Percentiles rank a stretch among this genome's conserved stretches.
Evolutionary conservation across 2,888 invertebrate genomes (phyloP).

Genomic region (Galeopsomyia nigrocyanea): DNA sequence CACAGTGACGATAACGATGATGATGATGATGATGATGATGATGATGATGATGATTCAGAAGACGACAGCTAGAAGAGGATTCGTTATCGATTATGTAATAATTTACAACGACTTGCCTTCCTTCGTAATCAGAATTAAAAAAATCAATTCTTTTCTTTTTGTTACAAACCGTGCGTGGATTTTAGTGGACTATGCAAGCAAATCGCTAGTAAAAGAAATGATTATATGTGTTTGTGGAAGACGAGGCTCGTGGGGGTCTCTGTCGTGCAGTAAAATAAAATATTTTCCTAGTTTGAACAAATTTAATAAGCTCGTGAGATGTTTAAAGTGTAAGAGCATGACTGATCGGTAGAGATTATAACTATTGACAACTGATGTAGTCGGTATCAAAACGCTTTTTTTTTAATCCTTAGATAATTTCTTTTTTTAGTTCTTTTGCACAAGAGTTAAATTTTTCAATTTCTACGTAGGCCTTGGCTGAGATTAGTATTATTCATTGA

Average conservation of each 20-base stretch:
- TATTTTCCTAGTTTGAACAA: constrained; percentile 45
- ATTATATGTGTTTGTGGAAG: constrained; percentile 22
- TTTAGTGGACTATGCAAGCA: constrained; percentile 22
- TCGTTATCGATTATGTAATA: constrained; percentile 27
- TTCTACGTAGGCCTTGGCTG: constrained; percentile 31
- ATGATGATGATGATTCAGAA: constrained; percentile 54
- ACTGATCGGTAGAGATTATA: constrained; percentile 43
- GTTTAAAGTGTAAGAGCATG: constrained; percentile 42
- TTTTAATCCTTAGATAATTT: constrained; percentile 36
- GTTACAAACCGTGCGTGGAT: constrained; percentile 33
- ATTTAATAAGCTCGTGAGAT: constrained; percentile 38
- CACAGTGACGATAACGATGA: constrained; percentile 60
- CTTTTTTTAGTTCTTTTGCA: constrained; percentile 21
- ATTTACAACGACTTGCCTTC: constrained; percentile 43
- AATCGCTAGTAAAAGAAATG: constrained; percentile 26
- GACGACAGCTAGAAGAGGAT: constrained; percentile 49
- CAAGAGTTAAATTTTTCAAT: constrained; percentile 30
- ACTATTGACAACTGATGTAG: constrained; percentile 38
- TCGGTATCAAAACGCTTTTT: constrained; percentile 37
- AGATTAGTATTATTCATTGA: constrained; percentile 48
- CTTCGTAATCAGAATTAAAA: constrained; percentile 37
- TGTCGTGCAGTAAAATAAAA: constrained; percentile 22
- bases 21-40: too few relatives aligned
- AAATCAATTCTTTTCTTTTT: constrained; percentile 16
- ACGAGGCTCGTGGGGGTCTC: constrained; percentile 20